Conservation (phyloP, 37 sponge, comb jelly and placozoan species). For the Ianthella basta region DNA sequence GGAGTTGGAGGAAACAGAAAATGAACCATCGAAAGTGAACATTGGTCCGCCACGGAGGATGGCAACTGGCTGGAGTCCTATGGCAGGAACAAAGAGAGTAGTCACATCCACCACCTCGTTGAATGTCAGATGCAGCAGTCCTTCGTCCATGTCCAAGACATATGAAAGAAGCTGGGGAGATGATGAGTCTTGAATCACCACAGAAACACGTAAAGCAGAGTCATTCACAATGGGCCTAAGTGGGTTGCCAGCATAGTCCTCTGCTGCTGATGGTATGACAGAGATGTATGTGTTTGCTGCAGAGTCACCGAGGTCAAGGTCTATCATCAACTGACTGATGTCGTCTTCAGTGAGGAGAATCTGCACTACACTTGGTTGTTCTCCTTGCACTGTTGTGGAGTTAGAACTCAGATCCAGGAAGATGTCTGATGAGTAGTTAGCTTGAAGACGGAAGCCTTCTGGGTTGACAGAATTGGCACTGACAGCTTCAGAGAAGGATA, state of each 20-base stretch:
- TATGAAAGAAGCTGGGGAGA: slow-evolving; percentile 54
- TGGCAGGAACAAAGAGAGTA: slow-evolving; percentile 49
- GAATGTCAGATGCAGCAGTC: slow-evolving; percentile 65
- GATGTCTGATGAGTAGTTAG: slow-evolving; percentile 21
- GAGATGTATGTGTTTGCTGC: slow-evolving; percentile 54
- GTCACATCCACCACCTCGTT: slow-evolving; percentile 77
- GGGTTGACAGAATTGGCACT: slow-evolving; percentile 41
- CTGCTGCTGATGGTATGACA: slow-evolving; percentile 11
- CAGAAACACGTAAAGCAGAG: slow-evolving; percentile 13
- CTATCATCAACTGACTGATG: slow-evolving; percentile 57
- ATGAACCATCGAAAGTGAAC: slow-evolving; percentile 26
- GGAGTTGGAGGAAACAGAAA: slow-evolving; percentile 36
- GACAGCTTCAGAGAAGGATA: slow-evolving; percentile 82
- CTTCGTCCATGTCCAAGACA: slow-evolving; percentile 64
- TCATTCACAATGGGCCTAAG: slow-evolving; percentile 45
- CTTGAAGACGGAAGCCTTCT: slow-evolving; percentile 32
- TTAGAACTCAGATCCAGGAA: slow-evolving; percentile 11
- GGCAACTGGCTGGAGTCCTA: slow-evolving; percentile 54
- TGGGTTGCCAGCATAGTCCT: slow-evolving; percentile 55
- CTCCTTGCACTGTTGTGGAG: background rate
- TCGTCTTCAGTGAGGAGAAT: slow-evolving; percentile 54
- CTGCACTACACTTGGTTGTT: slow-evolving; percentile 30
- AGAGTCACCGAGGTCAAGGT: slow-evolving; percentile 38
- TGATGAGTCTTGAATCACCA: slow-evolving; percentile 47
- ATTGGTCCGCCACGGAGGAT: slow-evolving; percentile 55